These are phyloP conservation scores for Stichopus horrens DNA, from an alignment of 53 echinoderm and acorn worm species.

Conservation along the genomic window DNA sequence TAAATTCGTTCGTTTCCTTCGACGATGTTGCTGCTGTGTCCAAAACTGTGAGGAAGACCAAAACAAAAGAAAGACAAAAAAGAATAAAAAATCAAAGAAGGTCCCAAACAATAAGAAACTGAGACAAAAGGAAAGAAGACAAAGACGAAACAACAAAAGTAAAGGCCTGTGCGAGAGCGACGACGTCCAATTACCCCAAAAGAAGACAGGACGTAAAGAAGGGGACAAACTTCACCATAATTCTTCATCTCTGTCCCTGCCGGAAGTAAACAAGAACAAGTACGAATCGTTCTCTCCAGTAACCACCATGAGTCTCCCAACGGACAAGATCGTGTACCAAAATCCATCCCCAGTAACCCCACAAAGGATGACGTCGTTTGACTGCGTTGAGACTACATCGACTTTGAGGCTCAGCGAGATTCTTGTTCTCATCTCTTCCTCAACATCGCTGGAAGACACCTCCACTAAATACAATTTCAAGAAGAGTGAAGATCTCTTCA, in stretches of 20 bases:
- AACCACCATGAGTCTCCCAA: too few relatives aligned
- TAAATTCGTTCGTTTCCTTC: background rate
- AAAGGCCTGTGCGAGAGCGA: too few relatives aligned
- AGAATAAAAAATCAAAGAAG: slow-evolving; percentile 5
- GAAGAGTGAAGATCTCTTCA: background rate
- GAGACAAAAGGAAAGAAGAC: background rate
- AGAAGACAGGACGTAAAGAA: background rate
- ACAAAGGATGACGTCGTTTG: too few relatives aligned
- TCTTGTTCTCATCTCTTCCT: background rate
- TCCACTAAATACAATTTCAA: background rate
- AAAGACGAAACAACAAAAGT: background rate
- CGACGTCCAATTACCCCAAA: too few relatives aligned
- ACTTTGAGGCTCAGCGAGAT: background rate
- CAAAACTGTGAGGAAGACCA: background rate
- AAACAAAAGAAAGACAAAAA: background rate
- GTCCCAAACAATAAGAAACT: background rate
- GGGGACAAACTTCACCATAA: background rate
- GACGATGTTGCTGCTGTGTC: slow-evolving; percentile 11
- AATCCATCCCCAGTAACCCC: too few relatives aligned
- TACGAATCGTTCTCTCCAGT: background rate
- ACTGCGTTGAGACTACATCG: too few relatives aligned
- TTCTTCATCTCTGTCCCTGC: background rate
- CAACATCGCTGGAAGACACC: background rate
- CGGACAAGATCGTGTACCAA: too few relatives aligned
- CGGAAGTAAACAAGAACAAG: background rate